Evolutionary conservation across 2,888 invertebrate genomes (phyloP).

Genomic region (Habrosyne pyritoides): DNA sequence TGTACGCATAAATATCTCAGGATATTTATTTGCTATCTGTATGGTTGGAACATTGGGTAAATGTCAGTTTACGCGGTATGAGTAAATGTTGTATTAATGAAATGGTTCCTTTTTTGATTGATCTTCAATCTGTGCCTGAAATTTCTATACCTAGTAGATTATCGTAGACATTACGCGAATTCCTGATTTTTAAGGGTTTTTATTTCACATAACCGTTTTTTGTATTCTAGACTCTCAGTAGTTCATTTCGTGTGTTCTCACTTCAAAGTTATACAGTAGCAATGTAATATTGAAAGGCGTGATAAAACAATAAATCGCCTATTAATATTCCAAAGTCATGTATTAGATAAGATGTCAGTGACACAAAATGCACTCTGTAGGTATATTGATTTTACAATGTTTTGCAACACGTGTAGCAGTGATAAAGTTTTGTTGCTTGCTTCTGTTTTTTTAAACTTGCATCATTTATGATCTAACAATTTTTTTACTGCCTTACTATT

Average conservation of each 20-base stretch:
- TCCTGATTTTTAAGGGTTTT: not conserved
- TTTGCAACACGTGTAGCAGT: conserved; percentile 5
- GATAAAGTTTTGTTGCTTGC: not conserved
- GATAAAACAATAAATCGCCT: conserved; percentile 22
- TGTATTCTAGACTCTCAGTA: not conserved
- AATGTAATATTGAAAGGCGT: conserved; percentile 6
- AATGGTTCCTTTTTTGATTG: no score
- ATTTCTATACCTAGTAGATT: no score
- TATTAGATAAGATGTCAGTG: conserved; percentile 57
- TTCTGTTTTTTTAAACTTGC: not conserved
- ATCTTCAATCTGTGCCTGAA: no score
- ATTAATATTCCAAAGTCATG: conserved; percentile 43
- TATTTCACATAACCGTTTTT: not conserved
- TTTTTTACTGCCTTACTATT: no score
- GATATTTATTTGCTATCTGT: not conserved
- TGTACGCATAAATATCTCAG: not conserved
- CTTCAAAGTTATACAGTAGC: not conserved
- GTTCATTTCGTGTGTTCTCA: not conserved
- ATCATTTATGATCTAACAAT: no score
- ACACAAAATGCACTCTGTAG: conserved; percentile 45
- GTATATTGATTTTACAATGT: conserved; percentile 28
- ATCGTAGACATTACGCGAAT: not conserved
- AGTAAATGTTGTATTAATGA: no score
- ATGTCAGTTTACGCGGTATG: not conserved
- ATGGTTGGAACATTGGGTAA: not conserved